phyloP scores from a whole-genome alignment of 2,888 invertebrate species.

The Colletes collaris region DNA sequence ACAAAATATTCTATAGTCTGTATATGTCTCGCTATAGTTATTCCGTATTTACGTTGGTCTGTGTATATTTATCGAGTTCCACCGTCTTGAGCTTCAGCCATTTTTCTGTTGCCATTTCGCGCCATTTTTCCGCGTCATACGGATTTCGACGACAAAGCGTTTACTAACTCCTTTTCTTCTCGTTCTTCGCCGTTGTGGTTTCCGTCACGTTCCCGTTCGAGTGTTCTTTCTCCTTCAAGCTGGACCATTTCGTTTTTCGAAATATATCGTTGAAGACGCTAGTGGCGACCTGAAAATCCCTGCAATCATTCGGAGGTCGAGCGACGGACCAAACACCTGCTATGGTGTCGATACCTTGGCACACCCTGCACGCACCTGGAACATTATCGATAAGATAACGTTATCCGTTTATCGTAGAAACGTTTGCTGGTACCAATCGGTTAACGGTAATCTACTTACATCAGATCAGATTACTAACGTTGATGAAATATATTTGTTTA shows the following conservation, averaged over 20 bases:
- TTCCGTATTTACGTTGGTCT: neutral
- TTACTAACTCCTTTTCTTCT: conserved; percentile 33
- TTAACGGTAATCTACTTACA: neutral
- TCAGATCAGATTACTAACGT: neutral
- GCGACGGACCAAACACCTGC: conserved; percentile 74
- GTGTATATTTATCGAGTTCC: neutral
- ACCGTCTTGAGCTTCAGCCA: conserved; percentile 4
- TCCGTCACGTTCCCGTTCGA: neutral
- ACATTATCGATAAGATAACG: neutral
- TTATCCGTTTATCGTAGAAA: neutral
- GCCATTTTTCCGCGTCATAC: conserved; percentile 44
- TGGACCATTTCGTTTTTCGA: conserved; percentile 64
- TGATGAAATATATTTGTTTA: neutral
- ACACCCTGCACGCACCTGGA: conserved; percentile 74
- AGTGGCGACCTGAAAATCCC: conserved; percentile 73
- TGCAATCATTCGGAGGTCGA: conserved; percentile 69
- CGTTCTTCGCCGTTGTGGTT: conserved; percentile 7
- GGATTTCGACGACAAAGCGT: conserved; percentile 9
- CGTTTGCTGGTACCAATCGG: no score
- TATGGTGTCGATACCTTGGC: conserved; percentile 75
- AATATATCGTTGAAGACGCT: conserved; percentile 74
- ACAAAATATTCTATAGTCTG: conserved; percentile 34
- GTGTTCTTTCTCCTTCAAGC: conserved; percentile 50
- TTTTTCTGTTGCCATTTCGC: neutral
- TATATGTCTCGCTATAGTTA: neutral